Percentiles rank a stretch among this genome's conserved stretches.
phyloP scores from a whole-genome alignment of 2,113 vertebrate genomes.

The Ibidorhyncha struthersii region DNA sequence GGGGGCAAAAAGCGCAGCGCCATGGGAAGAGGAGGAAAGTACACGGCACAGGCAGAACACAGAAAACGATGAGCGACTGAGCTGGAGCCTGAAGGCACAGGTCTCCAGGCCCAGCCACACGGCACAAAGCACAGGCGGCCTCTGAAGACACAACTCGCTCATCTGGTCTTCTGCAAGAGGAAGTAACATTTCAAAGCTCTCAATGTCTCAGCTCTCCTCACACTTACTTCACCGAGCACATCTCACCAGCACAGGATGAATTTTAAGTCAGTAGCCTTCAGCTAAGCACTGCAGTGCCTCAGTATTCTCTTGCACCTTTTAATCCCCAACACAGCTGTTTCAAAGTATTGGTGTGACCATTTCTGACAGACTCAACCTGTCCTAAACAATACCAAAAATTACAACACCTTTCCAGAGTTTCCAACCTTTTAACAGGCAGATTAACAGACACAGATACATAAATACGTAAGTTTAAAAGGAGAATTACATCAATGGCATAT shows the following conservation, averaged over 20 bases:
- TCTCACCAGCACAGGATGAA: background rate
- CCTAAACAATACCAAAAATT: background rate
- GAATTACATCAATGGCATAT: background rate
- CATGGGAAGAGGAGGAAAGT: background rate
- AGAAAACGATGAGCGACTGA: rapidly evolving
- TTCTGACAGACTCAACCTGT: background rate
- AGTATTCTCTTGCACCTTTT: background rate
- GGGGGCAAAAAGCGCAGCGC: too few species aligned
- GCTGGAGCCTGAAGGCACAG: background rate
- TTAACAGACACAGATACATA: background rate
- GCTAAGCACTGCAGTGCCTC: background rate
- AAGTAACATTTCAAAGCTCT: background rate
- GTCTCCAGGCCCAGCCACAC: background rate
- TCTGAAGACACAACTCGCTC: background rate
- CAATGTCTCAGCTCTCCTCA: background rate
- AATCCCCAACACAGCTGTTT: background rate
- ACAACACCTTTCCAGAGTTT: background rate
- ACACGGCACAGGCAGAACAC: background rate
- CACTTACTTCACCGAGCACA: background rate
- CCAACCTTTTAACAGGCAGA: background rate
- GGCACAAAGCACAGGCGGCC: rapidly evolving
- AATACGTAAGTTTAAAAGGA: background rate
- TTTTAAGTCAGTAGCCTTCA: background rate
- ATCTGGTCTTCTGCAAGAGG: background rate
- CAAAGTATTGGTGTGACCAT: background rate